phyloP scores from a whole-genome alignment of 2,888 invertebrate genomes.

The Synergus umbraculus region DNA sequence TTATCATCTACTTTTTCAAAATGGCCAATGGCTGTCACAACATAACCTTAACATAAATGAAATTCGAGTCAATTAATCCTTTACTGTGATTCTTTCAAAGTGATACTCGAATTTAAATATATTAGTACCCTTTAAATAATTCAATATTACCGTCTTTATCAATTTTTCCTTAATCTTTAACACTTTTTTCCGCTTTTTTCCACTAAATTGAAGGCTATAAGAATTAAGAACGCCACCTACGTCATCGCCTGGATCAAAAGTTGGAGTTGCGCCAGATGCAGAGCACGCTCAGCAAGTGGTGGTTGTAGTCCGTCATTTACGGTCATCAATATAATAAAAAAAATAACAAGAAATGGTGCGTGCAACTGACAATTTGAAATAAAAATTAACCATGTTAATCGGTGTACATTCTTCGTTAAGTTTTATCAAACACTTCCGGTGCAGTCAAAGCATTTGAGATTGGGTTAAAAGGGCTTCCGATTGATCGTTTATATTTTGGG shows the following conservation, averaged over 20 bases:
- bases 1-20: not conserved
- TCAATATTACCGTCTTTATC: not conserved
- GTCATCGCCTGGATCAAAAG: not conserved
- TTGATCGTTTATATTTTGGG: constrained; percentile 4
- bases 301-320: constrained; percentile 6
- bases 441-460: constrained; percentile 10
- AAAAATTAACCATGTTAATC: constrained; percentile 16
- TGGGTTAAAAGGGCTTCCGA: constrained; percentile 8
- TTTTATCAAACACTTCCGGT: constrained; percentile 7
- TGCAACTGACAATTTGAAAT: constrained; percentile 19
- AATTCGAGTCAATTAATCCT: not conserved
- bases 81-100: not conserved
- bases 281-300: constrained; percentile 30
- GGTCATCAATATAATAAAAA: constrained; percentile 13
- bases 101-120: not conserved
- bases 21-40: not conserved
- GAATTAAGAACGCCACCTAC: constrained; percentile 17
- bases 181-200: not conserved
- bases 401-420: not conserved
- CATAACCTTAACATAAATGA: not conserved
- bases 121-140: not conserved
- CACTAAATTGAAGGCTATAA: not conserved
- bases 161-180: not conserved
- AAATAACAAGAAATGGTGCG: constrained; percentile 15
- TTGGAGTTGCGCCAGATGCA: constrained; percentile 13